These are phyloP conservation scores for Graphium colonna DNA, from an alignment of 2,888 invertebrate species.

Conservation along the genomic window DNA sequence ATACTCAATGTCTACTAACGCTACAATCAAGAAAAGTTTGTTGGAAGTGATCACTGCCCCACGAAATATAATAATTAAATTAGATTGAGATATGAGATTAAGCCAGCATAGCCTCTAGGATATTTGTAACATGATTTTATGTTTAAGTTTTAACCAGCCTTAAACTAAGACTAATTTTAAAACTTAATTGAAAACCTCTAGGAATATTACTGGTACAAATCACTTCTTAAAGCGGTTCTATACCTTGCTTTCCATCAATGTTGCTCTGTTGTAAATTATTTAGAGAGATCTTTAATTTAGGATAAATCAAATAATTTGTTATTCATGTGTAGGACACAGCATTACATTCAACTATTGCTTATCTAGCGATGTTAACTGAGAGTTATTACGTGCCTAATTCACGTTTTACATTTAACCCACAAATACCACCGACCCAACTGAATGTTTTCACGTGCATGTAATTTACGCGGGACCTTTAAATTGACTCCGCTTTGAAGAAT, in stretches of 20 bases:
- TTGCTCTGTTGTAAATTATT: not conserved
- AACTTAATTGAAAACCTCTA: too few relatives aligned
- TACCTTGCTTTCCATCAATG: not conserved
- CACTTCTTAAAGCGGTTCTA: not conserved
- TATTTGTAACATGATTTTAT: too few relatives aligned
- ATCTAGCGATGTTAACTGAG: not conserved
- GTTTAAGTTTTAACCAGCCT: too few relatives aligned
- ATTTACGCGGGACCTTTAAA: slow-evolving; percentile 19
- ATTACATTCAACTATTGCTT: not conserved
- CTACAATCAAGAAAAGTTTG: too few relatives aligned
- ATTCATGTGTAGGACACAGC: not conserved
- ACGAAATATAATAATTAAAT: too few relatives aligned
- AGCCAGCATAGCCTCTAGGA: too few relatives aligned
- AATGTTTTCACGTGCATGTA: slow-evolving; percentile 6
- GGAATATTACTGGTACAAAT: too few relatives aligned
- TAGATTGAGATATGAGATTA: too few relatives aligned
- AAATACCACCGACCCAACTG: slow-evolving; percentile 4
- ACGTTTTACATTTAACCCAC: slow-evolving; percentile 6
- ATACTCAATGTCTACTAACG: too few relatives aligned
- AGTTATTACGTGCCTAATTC: not conserved
- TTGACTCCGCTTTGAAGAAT: slow-evolving; percentile 14
- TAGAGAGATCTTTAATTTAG: not conserved
- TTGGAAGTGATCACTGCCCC: too few relatives aligned
- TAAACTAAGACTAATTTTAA: too few relatives aligned
- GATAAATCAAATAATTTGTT: not conserved